Base-by-base conservation (phyloP, 2,797 vertebrate species). In the Sebastes miniatus region DNA sequence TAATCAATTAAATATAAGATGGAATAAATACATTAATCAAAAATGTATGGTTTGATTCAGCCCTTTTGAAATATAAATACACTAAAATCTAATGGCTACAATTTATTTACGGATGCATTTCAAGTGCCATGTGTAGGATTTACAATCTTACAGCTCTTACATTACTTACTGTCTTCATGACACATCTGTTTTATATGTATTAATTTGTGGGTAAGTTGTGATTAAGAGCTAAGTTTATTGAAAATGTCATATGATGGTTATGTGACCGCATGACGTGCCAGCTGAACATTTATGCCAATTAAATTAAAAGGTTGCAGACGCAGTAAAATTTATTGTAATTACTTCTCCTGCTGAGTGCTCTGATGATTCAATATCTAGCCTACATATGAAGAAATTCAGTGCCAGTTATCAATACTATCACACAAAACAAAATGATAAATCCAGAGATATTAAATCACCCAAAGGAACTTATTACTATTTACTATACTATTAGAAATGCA, bases 351-450 rank as follows among this genome's bases (percentile, higher is more conserved):
- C 11, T 72, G 18, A 71, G 29, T 25, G 69, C 27, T 68, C 52
- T 69, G 16, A 72, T 69, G 6, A 75, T 29, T 81, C 9, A 81
- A 72, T 25, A 54, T 57, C 62, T 59, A 54, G 20, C 50, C 8
- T 8, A 47, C 36, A 43, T 61, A 0, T 31, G 16, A 34, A 67
- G 43, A 77, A 39, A 66, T 70, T 32, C 54, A 72, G 59, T 68
- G 18, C 25, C 31, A 70, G n/a, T 62, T 62, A n/a, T 39, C 2
- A 58, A 12, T 43, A 56, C 8, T 11, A 29, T 25, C 12, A 34
- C 47, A 50, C 10, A 72, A 83, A 73, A 63, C 34, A 1, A 81
- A 86, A 76, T 29, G 47, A 72, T 76, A 67, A 67, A 80, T 73
- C 66, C 32, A 56, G 10, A 77, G 4, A 59, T 67, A 56, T 57